These are phyloP conservation scores for Cephalopterus ornatus DNA, from an alignment of 2,113 vertebrate species.

Conservation along the genomic window DNA sequence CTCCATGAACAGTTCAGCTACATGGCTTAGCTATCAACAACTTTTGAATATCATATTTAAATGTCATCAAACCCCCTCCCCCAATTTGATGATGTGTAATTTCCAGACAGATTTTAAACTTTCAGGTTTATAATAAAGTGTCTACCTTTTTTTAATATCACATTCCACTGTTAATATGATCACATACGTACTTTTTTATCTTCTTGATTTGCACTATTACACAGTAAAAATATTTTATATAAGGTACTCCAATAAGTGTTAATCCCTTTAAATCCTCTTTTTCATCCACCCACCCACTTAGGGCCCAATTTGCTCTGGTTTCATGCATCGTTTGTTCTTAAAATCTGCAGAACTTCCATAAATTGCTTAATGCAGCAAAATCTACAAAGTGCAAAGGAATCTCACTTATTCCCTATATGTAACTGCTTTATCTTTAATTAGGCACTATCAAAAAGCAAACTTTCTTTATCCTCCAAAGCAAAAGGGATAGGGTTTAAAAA, in stretches of 20 bases:
- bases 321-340: constrained; percentile 1
- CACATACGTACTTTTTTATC: not conserved
- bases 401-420: not conserved
- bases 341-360: constrained; percentile 10
- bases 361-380: constrained; percentile 14
- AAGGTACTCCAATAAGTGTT: not conserved
- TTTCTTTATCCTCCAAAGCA: not conserved
- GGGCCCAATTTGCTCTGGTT: constrained; percentile 3
- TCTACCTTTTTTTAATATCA: not conserved
- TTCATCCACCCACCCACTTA: not conserved
- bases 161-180: not conserved
- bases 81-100: not conserved
- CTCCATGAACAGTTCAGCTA: constrained; percentile 9
- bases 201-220: not conserved
- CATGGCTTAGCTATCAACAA: constrained; percentile 4
- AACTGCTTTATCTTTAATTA: constrained; percentile 34
- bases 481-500: not conserved
- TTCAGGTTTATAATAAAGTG: not conserved
- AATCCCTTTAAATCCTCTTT: constrained; percentile 1
- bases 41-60: constrained; percentile 7
- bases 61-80: not conserved
- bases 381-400: not conserved
- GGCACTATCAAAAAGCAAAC: not conserved
- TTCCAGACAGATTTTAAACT: not conserved
- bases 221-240: not conserved